Evolutionary conservation across 2,888 invertebrate species (phyloP).

Genomic region (Linnaemya tessellans): DNA sequence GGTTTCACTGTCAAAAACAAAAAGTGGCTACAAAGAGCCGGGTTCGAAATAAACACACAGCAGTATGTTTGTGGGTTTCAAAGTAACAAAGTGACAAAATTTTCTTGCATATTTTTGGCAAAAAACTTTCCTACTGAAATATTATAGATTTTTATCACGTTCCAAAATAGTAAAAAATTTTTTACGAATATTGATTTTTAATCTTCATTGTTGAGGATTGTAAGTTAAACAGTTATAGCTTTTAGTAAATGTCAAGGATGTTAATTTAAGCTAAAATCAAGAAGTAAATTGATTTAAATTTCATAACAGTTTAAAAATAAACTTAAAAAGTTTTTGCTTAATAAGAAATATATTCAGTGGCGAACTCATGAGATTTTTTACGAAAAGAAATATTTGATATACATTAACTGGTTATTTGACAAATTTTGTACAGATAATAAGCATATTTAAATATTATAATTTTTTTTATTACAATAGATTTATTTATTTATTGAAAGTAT

Average conservation of each 20-base stretch:
- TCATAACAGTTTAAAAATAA: no score
- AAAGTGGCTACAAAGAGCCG: background rate
- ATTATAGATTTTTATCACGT: conserved; percentile 45
- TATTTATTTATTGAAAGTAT: no score
- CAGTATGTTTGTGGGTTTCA: background rate
- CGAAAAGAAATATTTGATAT: no score
- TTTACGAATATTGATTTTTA: conserved; percentile 21
- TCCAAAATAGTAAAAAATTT: conserved; percentile 7
- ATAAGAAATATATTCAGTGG: no score
- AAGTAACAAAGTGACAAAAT: background rate
- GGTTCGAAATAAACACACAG: no score
- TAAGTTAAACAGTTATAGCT: background rate
- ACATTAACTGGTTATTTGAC: no score
- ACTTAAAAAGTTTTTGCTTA: no score
- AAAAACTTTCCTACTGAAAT: background rate
- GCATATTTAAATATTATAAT: no score
- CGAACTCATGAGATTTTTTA: no score
- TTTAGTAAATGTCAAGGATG: background rate
- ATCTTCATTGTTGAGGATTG: conserved; percentile 4
- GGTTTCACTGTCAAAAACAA: background rate
- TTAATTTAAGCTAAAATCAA: background rate
- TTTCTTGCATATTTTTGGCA: background rate
- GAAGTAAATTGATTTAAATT: no score
- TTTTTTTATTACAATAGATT: no score
- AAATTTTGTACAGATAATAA: no score